Evolutionary conservation across 1,140 invertebrate genomes (phyloP).

Genomic region (Octopus bimaculoides): DNA sequence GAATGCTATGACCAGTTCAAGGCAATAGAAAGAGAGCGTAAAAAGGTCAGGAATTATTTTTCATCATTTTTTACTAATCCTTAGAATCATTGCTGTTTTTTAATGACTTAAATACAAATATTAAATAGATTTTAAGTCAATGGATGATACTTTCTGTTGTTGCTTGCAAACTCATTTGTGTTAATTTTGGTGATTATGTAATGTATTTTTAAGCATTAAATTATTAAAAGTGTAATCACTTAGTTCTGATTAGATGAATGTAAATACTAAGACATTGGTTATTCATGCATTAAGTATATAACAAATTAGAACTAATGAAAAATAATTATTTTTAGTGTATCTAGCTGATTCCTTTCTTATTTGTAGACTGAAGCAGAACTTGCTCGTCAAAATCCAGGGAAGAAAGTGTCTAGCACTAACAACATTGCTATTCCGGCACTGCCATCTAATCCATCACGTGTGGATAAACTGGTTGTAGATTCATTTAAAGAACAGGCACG

Average conservation of each 20-base stretch:
- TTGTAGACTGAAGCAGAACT: conserved; percentile 74
- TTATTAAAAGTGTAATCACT: too few species aligned
- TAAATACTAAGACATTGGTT: too few species aligned
- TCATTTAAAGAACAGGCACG: conserved; percentile 77
- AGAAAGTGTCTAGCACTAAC: conserved; percentile 78
- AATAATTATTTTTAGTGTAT: too few species aligned
- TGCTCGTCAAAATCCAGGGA: conserved; percentile 75
- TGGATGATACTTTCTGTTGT: too few species aligned
- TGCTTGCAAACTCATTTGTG: too few species aligned
- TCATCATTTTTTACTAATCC: too few species aligned
- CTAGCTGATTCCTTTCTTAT: too few species aligned
- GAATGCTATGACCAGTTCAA: conserved; percentile 81
- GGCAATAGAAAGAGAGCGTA: conserved; percentile 77
- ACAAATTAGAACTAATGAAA: too few species aligned
- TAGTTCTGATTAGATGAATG: too few species aligned
- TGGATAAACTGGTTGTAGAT: conserved; percentile 80
- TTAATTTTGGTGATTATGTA: too few species aligned
- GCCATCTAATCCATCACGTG: conserved; percentile 76
- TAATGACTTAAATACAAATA: not conserved
- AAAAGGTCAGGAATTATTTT: conserved; percentile 61
- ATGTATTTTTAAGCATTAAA: too few species aligned
- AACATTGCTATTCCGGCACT: conserved; percentile 77
- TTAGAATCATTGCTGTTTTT: not conserved
- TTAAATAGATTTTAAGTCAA: not conserved
- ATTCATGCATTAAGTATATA: too few species aligned